phyloP scores from a whole-genome alignment of 2,797 vertebrate species.

The Cossypha dichroa region DNA sequence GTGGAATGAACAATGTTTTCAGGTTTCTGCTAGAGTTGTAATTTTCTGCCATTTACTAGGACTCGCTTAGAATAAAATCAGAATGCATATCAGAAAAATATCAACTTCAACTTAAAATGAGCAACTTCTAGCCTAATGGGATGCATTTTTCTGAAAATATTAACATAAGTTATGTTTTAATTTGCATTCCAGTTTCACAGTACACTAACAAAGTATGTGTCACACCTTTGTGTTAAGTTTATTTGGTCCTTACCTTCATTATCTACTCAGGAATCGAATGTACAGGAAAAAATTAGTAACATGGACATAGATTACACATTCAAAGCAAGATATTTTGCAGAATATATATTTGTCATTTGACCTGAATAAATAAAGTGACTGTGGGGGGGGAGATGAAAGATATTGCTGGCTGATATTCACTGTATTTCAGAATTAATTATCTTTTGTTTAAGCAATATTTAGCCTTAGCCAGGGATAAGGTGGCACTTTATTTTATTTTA shows the following conservation, averaged over 20 bases:
- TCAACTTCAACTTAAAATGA: conserved; percentile 26
- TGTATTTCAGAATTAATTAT: conserved; percentile 42
- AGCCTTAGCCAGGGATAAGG: neutral
- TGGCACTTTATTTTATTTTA: neutral
- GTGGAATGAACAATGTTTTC: conserved; percentile 40
- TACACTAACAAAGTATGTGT: conserved; percentile 58
- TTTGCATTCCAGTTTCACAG: conserved; percentile 67
- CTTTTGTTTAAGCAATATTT: conserved; percentile 21
- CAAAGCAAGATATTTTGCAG: conserved; percentile 39
- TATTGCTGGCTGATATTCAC: neutral
- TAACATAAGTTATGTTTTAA: conserved; percentile 57
- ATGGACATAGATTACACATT: neutral
- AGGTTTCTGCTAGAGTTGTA: conserved; percentile 3
- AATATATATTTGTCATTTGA: conserved; percentile 3
- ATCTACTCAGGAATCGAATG: conserved; percentile 27
- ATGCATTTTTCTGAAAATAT: conserved; percentile 59
- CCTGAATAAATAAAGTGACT: neutral
- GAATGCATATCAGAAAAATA: conserved; percentile 52
- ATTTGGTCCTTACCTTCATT: conserved; percentile 62
- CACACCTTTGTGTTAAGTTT: conserved; percentile 65
- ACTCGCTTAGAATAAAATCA: conserved; percentile 42
- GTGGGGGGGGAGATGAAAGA: neutral
- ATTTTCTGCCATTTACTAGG: conserved; percentile 21
- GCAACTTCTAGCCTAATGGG: conserved; percentile 34
- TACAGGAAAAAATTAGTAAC: neutral